Conservation (phyloP, 1,140 invertebrate species). For the Lerema accius region DNA sequence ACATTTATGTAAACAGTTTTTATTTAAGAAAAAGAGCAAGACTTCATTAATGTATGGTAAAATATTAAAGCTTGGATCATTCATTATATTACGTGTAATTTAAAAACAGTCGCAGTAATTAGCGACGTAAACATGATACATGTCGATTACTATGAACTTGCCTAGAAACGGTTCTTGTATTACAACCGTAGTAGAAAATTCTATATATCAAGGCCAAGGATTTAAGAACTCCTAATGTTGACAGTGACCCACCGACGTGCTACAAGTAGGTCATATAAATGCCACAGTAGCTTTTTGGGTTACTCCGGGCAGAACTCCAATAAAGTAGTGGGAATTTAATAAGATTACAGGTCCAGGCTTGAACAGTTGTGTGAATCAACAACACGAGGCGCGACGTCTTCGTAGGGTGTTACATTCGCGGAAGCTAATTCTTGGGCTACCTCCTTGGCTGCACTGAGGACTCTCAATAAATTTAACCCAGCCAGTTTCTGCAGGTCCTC, state of each 20-base stretch:
- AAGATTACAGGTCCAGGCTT: constrained; percentile 73
- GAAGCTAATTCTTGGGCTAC: constrained; percentile 83
- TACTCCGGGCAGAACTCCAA: too few relatives aligned
- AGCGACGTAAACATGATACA: constrained; percentile 2
- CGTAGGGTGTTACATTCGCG: constrained; percentile 72
- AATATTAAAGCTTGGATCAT: constrained; percentile 61
- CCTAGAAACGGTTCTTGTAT: neutral
- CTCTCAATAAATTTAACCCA: constrained; percentile 93
- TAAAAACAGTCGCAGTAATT: constrained; percentile 20
- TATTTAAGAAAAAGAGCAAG: constrained; percentile 36
- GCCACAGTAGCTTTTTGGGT: too few relatives aligned
- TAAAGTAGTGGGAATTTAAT: neutral
- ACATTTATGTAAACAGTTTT: constrained; percentile 12
- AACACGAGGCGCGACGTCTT: constrained; percentile 72
- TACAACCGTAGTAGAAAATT: constrained; percentile 8
- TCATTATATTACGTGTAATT: constrained; percentile 37
- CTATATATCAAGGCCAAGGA: neutral
- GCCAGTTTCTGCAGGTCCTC: constrained; percentile 94
- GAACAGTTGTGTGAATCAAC: constrained; percentile 78
- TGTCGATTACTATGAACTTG: neutral
- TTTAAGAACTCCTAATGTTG: neutral
- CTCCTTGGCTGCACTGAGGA: constrained; percentile 87
- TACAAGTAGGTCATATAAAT: neutral
- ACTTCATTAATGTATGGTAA: constrained; percentile 40
- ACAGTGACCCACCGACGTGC: neutral